These are phyloP conservation scores for Chrysochloris asiatica DNA, from an alignment of 2,113 vertebrate species.

Conservation along the genomic window DNA sequence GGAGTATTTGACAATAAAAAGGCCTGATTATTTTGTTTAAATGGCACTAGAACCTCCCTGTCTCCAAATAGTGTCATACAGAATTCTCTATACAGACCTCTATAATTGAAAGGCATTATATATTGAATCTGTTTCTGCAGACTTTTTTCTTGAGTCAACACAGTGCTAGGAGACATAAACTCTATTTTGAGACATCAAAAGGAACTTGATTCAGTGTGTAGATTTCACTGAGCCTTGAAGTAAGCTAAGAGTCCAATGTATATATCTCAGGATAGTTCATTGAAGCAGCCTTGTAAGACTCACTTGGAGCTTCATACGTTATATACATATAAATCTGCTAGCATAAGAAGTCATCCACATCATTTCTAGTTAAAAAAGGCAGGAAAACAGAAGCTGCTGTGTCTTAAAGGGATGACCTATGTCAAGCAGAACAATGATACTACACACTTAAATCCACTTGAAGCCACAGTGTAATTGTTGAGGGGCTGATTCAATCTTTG, in stretches of 20 bases:
- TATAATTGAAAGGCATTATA: neutral
- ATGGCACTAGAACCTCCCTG: neutral
- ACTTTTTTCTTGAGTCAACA: neutral
- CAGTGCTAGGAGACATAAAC: neutral
- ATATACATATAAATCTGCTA: neutral
- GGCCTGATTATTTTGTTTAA: neutral
- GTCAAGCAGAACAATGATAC: constrained; percentile 75
- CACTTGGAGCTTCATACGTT: neutral
- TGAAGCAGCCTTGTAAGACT: constrained; percentile 73
- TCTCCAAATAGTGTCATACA: neutral
- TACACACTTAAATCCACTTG: constrained; percentile 71
- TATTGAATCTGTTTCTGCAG: neutral
- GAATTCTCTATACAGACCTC: neutral
- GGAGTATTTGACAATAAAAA: constrained; percentile 9
- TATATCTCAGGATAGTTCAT: constrained; percentile 41
- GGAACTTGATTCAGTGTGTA: constrained; percentile 47
- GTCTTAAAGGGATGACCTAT: constrained; percentile 72
- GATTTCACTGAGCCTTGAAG: constrained; percentile 71
- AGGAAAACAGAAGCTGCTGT: constrained; percentile 66
- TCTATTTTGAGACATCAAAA: constrained; percentile 4
- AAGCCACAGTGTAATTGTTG: constrained; percentile 70
- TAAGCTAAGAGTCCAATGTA: constrained; percentile 3
- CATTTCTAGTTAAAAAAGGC: constrained; percentile 65
- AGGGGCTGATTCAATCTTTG: constrained; percentile 69
- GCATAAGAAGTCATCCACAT: constrained; percentile 62